Percentiles rank a stretch among this genome's conserved stretches.
Evolutionary conservation across 2,888 invertebrate species (phyloP).

Genomic region (Eristalinus sepulchralis): DNA sequence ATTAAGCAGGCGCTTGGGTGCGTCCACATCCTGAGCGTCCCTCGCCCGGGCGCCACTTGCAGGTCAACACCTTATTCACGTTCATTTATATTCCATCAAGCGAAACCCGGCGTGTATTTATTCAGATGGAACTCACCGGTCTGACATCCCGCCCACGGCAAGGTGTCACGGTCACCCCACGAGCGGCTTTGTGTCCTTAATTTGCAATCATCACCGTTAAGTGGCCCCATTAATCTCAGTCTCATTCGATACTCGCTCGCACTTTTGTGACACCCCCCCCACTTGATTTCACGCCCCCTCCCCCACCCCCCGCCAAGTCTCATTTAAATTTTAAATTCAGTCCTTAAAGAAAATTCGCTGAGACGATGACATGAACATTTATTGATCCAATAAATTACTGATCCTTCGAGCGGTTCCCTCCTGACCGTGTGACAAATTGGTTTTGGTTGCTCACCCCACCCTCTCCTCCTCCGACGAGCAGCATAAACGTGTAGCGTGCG

Average conservation of each 20-base stretch:
- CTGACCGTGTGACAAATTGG: conserved; percentile 18
- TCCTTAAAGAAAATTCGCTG: conserved; percentile 68
- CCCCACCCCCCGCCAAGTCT: background rate
- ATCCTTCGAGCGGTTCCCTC: conserved; percentile 25
- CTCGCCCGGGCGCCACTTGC: background rate
- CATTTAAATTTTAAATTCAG: conserved; percentile 68
- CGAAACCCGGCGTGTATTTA: background rate
- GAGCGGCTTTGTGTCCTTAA: conserved; percentile 44
- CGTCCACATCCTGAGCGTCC: background rate
- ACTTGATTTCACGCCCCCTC: conserved; percentile 40
- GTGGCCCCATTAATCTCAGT: conserved; percentile 62
- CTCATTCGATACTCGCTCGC: conserved; percentile 54
- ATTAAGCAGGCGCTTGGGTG: background rate
- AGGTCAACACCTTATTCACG: background rate
- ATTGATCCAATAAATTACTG: conserved; percentile 70
- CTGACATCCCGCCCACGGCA: background rate
- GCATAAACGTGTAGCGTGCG: background rate
- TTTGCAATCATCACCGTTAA: conserved; percentile 66
- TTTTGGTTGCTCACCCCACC: background rate
- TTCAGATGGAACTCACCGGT: background rate
- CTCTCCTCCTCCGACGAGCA: too few species aligned
- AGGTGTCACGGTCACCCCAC: background rate
- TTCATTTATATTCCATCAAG: background rate
- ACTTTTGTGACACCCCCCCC: background rate
- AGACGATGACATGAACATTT: conserved; percentile 64